Evolutionary conservation across 2,888 invertebrate species (phyloP).

Genomic region (Dryocosmus kuriphilus): DNA sequence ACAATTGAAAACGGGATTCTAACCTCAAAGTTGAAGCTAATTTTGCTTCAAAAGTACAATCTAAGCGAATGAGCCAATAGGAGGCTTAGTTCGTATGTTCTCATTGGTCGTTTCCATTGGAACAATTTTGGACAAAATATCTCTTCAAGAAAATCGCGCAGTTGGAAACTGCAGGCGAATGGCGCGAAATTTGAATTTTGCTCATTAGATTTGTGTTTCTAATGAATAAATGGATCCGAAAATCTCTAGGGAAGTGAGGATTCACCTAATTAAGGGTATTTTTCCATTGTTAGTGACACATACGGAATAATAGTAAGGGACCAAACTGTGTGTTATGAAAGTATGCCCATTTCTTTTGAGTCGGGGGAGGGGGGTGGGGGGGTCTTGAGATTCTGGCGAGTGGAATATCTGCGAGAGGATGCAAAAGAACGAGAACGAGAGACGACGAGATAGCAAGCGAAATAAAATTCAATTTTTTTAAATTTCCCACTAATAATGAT

Average conservation of each 20-base stretch:
- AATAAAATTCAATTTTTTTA: too few relatives aligned
- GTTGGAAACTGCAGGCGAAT: neutral
- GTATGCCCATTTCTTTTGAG: too few relatives aligned
- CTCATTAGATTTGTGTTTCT: neutral
- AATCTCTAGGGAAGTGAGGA: neutral
- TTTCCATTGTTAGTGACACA: too few relatives aligned
- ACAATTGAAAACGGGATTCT: conserved; percentile 20
- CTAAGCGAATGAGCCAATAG: neutral
- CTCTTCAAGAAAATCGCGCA: conserved; percentile 8
- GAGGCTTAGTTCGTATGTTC: neutral
- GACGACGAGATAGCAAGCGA: too few relatives aligned
- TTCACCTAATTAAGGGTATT: neutral
- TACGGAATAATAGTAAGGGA: too few relatives aligned
- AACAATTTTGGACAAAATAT: conserved; percentile 10
- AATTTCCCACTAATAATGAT: neutral
- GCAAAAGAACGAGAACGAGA: too few relatives aligned
- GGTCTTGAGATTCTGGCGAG: too few relatives aligned
- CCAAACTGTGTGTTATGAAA: too few relatives aligned
- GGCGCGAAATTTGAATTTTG: conserved; percentile 31
- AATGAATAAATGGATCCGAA: neutral
- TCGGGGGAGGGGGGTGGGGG: too few relatives aligned
- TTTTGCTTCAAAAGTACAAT: neutral
- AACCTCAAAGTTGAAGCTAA: neutral
- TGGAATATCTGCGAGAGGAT: too few relatives aligned
- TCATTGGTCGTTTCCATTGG: conserved; percentile 6